phyloP scores from a whole-genome alignment of 2,888 invertebrate species.

The Pardosa pseudoannulata region DNA sequence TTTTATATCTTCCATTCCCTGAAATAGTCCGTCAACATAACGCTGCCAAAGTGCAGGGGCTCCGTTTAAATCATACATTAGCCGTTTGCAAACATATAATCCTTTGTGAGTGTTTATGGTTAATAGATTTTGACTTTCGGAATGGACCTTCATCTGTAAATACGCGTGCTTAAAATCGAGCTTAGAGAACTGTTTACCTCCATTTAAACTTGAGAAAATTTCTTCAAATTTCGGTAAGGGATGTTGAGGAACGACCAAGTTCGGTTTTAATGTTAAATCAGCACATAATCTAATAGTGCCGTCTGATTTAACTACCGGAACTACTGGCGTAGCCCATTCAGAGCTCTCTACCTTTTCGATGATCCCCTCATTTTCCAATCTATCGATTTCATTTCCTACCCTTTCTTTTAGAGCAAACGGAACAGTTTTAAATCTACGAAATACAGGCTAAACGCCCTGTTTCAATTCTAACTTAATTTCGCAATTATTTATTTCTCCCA shows the following conservation, averaged over 20 bases:
- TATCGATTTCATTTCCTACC: slow-evolving; percentile 12
- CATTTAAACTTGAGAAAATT: slow-evolving; percentile 25
- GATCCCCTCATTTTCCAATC: slow-evolving; percentile 17
- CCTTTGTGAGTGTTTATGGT: slow-evolving; percentile 30
- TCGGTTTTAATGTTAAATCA: slow-evolving; percentile 18
- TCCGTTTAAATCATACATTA: slow-evolving; percentile 17
- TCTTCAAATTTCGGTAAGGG: slow-evolving; percentile 25
- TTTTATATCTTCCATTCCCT: slow-evolving; percentile 1
- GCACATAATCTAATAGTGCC: slow-evolving; percentile 10
- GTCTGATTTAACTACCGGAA: slow-evolving; percentile 27
- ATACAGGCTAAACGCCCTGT: not conserved
- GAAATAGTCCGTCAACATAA: slow-evolving; percentile 7
- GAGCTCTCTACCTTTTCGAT: too few relatives aligned
- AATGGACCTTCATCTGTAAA: slow-evolving; percentile 25
- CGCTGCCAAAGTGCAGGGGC: slow-evolving; percentile 16
- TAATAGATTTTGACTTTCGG: slow-evolving; percentile 25
- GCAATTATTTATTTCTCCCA: not conserved
- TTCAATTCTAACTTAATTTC: slow-evolving; percentile 15
- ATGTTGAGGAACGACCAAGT: slow-evolving; percentile 27
- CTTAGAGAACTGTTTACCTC: slow-evolving; percentile 24
- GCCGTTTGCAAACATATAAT: slow-evolving; percentile 16
- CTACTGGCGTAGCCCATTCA: slow-evolving; percentile 31
- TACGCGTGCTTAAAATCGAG: slow-evolving; percentile 26
- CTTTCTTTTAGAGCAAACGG: not conserved
- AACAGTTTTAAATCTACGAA: not conserved